Percentiles rank a stretch among this genome's conserved stretches.
Conservation (phyloP, 2,888 invertebrate species). For the Unio pictorum region DNA sequence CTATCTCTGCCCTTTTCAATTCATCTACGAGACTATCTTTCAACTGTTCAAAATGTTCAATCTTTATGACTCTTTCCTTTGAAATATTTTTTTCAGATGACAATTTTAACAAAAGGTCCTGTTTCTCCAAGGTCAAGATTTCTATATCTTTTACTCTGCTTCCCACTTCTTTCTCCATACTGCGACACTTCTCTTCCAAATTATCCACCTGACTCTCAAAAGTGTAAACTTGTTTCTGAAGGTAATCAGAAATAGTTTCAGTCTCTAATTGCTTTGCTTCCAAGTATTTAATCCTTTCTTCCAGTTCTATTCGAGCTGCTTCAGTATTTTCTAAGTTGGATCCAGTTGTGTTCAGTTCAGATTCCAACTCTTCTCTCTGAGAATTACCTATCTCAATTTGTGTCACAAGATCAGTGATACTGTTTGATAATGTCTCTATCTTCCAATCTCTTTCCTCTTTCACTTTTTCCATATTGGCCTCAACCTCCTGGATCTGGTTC, state of each 20-base stretch:
- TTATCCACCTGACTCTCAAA: conserved; percentile 18
- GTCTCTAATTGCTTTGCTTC: conserved; percentile 10
- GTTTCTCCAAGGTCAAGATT: conserved; percentile 23
- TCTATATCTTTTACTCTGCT: conserved; percentile 25
- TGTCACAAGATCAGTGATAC: conserved; percentile 30
- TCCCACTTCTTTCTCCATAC: conserved; percentile 16
- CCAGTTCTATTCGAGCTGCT: conserved; percentile 26
- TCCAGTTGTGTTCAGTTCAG: conserved; percentile 21
- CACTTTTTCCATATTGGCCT: conserved; percentile 20
- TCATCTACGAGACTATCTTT: background rate
- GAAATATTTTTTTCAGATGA: conserved; percentile 13
- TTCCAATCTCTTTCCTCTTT: conserved; percentile 31
- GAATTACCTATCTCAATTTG: conserved; percentile 21
- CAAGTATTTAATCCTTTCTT: conserved; percentile 12
- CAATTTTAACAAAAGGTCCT: conserved; percentile 16
- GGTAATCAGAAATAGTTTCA: conserved; percentile 5
- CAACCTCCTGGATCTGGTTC: conserved; percentile 32
- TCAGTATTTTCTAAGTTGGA: conserved; percentile 33
- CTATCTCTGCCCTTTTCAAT: background rate
- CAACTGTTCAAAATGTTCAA: background rate
- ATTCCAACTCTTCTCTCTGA: conserved; percentile 26
- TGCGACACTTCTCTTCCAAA: conserved; percentile 7
- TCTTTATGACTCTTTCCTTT: conserved; percentile 4
- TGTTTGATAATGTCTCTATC: conserved; percentile 26
- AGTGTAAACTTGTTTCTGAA: conserved; percentile 8